Base-by-base conservation (phyloP, 2,797 vertebrate species). In the Sebastolobus alascanus region DNA sequence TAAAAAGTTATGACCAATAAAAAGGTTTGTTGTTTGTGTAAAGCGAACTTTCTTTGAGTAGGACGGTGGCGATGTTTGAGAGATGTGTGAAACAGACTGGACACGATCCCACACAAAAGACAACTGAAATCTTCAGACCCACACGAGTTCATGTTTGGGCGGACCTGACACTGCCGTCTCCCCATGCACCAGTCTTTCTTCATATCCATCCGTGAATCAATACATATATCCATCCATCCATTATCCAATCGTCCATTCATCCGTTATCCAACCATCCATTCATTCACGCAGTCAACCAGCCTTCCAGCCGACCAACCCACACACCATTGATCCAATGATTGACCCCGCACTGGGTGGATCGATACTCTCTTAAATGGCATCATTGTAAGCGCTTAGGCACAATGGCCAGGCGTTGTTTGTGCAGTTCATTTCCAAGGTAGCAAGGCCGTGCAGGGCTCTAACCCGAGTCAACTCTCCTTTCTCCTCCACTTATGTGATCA, bases 331-430 rank as follows among this genome's bases (percentile, higher is more conserved):
- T 94, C 89, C 86, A 85, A 70, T 92, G 92, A 94, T 94, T 94
- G 93, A 93, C 95, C 93, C 91, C 86, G 88, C 79, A 83, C 90
- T 75, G 85, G 82, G 64, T 58, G 80, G 91, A 96, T 96, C 95
- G 87, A 96, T 96, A 93, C 86, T 71, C 89, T 88, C 91, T 94
- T 95, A 94, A 95, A 95, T 93, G 94, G 90, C 93, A 92, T 91
- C 88, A 93, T 95, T 94, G 92, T 93, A 91, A 93, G 87, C 66
- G 88, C 90, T 93, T 92, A 92, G 86, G 84, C 88, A 95, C 92
- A 93, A 94, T 90, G 85, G 92, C 87, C 83, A 70, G 84, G 78
- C 83, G 68, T 92, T 93, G 91, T 93, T 92, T 90, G 89, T 76
- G 87, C 86, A 91, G 91, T 94, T 94, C 84, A 93, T 94, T 93